Evolutionary conservation across 2,113 vertebrate genomes (phyloP), one percentile per base, ranked within the genome.

Genomic region (Dryoscopus gambensis): DNA sequence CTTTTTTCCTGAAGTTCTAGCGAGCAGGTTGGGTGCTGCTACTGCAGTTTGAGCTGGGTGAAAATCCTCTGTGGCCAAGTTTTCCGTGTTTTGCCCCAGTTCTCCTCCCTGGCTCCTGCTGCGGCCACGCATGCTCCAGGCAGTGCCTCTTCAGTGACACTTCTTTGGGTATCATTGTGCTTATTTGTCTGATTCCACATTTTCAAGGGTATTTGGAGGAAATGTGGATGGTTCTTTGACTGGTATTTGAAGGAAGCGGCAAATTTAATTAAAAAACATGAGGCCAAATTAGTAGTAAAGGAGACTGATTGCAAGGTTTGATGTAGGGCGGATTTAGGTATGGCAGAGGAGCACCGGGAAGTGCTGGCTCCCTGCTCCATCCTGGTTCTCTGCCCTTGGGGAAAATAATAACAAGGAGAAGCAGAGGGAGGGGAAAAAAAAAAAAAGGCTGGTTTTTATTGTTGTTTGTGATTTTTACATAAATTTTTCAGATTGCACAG

Each of bases 181-280:
- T 92, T 70, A 59, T 90, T 95, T 96, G 95, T 97, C 94, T 74
- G 91, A 90, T 96, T 95, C 97, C 83, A 90, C 52, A 12, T 92
- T 97, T 97, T 97, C 98, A 98, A 98, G 98, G 97, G 94, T 97
- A 87, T 98, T 97, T 98, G 97, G 95, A 98, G 95, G 97, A 97
- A 98, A 97, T 81, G 93, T 75, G 92, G 95, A 97, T 35, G 97
- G 93, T 97, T 98, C 97, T 15, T 97, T 97, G 97, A 95, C 95
- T 98, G 96, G 89, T 97, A 12, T 98, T 97, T 94, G 97, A 98
- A 97, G 92, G 97, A 97, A 98, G 92, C 30, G 2, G 89, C 74
- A 97, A 97, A 97, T 98, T 97, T 95, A 98, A 98, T 98, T 98
- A 96, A 97, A 98, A 97, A 98, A 97, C 97, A 98, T 97, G 96